Conservation (phyloP, 2,113 vertebrate genomes). For the Seriola quinqueradiata region DNA sequence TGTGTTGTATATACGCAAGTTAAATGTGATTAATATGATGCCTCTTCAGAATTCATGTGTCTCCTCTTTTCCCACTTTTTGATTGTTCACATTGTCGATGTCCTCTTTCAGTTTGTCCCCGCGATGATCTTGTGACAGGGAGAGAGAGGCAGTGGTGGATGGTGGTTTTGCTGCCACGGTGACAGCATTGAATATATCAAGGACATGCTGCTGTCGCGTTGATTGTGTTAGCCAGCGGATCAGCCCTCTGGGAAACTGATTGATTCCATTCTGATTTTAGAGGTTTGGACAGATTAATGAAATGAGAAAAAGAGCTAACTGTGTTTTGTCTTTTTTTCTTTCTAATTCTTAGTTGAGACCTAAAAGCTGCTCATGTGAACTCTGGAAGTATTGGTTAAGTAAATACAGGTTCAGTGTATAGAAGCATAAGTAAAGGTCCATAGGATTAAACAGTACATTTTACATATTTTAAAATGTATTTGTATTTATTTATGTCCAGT, state of each 20-base stretch:
- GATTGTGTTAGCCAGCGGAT: background rate
- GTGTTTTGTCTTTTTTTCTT: background rate
- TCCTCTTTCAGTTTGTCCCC: background rate
- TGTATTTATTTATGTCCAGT: background rate
- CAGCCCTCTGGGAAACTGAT: background rate
- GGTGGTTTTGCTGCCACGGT: slow-evolving; percentile 14
- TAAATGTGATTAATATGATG: background rate
- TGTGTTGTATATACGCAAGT: background rate
- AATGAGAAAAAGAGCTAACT: background rate
- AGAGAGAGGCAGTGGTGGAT: background rate
- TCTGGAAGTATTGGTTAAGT: background rate
- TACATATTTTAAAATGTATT: too few species aligned
- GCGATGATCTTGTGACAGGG: slow-evolving; percentile 25
- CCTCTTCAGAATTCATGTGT: background rate
- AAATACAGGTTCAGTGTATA: background rate
- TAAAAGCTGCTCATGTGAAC: background rate
- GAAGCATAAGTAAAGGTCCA: background rate
- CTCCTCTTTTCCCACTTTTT: background rate
- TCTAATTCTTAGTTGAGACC: background rate
- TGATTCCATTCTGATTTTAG: slow-evolving; percentile 18
- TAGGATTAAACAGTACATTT: too few species aligned
- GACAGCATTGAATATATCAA: background rate
- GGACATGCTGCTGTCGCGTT: background rate
- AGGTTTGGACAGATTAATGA: background rate
- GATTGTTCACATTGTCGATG: background rate